These are phyloP conservation scores for Eristalis tenax DNA, from an alignment of 2,888 invertebrate genomes.

Conservation along the genomic window DNA sequence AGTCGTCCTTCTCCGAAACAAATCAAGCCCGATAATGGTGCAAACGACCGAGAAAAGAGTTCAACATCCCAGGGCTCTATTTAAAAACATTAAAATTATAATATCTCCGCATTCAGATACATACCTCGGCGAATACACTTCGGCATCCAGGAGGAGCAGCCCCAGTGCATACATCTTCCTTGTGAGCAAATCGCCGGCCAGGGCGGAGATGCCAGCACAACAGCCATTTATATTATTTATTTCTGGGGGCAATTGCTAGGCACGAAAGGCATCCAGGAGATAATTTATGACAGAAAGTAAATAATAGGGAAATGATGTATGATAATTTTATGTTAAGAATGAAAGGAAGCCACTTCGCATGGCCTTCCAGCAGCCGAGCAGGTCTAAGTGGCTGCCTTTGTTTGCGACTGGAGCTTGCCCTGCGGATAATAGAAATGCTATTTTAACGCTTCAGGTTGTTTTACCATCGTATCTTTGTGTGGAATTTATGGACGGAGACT, in stretches of 20 bases:
- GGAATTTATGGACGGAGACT: neutral
- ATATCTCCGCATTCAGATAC: slow-evolving; percentile 47
- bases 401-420: slow-evolving; percentile 39
- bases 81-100: slow-evolving; percentile 62
- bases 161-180: slow-evolving; percentile 56
- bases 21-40: slow-evolving; percentile 1
- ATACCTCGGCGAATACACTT: neutral
- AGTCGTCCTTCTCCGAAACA: neutral
- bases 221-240: slow-evolving; percentile 69
- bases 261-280: slow-evolving; percentile 55
- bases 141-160: neutral
- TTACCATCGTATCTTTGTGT: slow-evolving; percentile 51
- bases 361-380: slow-evolving; percentile 24
- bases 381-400: slow-evolving; percentile 56
- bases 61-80: slow-evolving; percentile 18
- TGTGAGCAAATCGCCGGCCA: slow-evolving; percentile 29
- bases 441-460: slow-evolving; percentile 53
- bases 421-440: slow-evolving; percentile 44
- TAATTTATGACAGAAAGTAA: slow-evolving; percentile 71
- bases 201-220: slow-evolving; percentile 12
- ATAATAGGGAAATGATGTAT: slow-evolving; percentile 69
- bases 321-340: slow-evolving; percentile 71
- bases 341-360: slow-evolving; percentile 61
- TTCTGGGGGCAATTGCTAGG: slow-evolving; percentile 61
- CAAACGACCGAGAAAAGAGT: neutral